Evolutionary conservation across 2,888 invertebrate genomes (phyloP), one percentile per base, ranked within the genome.

Genomic region (Epirrita christyi): DNA sequence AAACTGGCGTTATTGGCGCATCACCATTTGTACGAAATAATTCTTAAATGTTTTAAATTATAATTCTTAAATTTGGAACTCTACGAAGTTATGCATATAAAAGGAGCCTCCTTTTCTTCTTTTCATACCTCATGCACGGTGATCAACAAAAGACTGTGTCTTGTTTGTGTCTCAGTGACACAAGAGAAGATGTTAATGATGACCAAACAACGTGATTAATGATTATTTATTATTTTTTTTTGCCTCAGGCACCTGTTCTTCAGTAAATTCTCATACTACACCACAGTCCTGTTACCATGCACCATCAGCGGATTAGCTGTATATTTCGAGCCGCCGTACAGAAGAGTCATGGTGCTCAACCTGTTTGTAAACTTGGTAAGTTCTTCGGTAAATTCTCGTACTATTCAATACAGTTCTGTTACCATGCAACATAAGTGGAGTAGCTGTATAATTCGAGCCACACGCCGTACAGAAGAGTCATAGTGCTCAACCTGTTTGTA

Each of bases 361-460:
- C 71, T 92, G 2, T 92, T 92, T 73, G 90, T 89, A 6, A 92
- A 92, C 73, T 75, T 92, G 88, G 92, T 92, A 74, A 83, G 86
- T 73, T 40, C 75, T 92, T 91, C 70, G 88, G 75, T 65, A 68
- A 88, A 65, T 92, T 92, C 66, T 76, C 85, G 10, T 92, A 92
- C 67, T 89, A 92, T 66, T 84, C 81, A 21, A 21, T 1, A 88
- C 92, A 13, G 92, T 92, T 1, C 67, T 92, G 11, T 68, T 92
- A 50, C 92, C 92, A 8, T 91, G 88, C 51, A 89, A 92, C 0
- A 68, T 92, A 9, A 92, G 92, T 57, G 92, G 92, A 0, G 61
- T 88, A 8, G 92, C 92, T 0, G 83, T 92, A 0, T 92, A 85
- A 70, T 91, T 87, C 51, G 92, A 92, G 59, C 92, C 92, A n/a